A percentile compares a stretch with the other conserved stretches of the same genome.
These are phyloP conservation scores for Drosophila elegans DNA, from an alignment of 1,140 invertebrate species.

Conservation along the genomic window DNA sequence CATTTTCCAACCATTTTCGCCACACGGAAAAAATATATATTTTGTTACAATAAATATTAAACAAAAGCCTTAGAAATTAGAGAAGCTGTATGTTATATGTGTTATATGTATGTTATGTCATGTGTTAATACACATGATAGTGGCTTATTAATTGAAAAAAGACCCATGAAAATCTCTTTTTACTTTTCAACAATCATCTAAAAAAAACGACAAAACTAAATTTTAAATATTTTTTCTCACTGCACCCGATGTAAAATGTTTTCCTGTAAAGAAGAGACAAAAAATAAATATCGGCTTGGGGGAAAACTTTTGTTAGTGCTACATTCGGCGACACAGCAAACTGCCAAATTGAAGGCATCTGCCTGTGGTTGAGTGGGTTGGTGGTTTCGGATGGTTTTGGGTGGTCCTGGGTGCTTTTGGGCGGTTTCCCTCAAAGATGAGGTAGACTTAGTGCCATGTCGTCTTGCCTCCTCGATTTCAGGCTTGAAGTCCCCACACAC, in stretches of 20 bases:
- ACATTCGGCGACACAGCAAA: constrained; percentile 69
- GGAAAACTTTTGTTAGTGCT: constrained; percentile 66
- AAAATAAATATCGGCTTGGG: constrained; percentile 37
- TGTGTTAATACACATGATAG: too few relatives aligned
- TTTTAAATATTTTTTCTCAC: not conserved
- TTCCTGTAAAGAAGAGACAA: not conserved
- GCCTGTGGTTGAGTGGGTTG: constrained; percentile 15
- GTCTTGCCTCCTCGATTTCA: constrained; percentile 53
- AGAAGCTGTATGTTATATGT: too few relatives aligned
- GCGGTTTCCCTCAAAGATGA: constrained; percentile 14
- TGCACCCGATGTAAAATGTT: not conserved
- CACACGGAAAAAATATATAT: constrained; percentile 7
- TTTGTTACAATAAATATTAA: too few relatives aligned
- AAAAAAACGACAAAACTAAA: too few relatives aligned
- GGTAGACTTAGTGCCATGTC: constrained; percentile 35
- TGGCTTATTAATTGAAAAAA: too few relatives aligned
- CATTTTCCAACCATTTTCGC: constrained; percentile 33
- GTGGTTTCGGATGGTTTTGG: constrained; percentile 16
- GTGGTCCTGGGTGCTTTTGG: constrained; percentile 13
- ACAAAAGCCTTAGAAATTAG: too few relatives aligned
- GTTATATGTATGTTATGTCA: too few relatives aligned
- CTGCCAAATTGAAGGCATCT: constrained; percentile 61
- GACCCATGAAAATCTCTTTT: too few relatives aligned
- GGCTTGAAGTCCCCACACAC: constrained; percentile 22
- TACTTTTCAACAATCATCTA: too few relatives aligned